Base-by-base conservation (phyloP, 2,797 vertebrate species). In the Liparis tanakae region DNA sequence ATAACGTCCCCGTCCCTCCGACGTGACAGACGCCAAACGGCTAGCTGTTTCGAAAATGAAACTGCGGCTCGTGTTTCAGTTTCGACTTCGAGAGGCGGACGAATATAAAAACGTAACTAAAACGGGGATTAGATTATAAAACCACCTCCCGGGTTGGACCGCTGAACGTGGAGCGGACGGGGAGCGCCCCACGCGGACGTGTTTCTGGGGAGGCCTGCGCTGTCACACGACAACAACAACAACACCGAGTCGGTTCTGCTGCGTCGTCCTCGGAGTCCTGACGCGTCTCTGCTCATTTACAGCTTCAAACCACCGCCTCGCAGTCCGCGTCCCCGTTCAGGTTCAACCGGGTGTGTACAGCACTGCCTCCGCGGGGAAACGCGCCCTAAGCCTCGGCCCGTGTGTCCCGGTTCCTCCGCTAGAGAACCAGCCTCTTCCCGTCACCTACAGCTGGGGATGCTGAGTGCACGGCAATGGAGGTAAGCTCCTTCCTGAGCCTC, bases 31-130 rank as follows among this genome's bases (percentile, higher is more conserved):
- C 78, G 62, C 10, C 46, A 78, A 70, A 69, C 36, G 17, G 77
- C 51, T 85, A 71, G 82, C 60, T 74, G 78, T 90, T 83, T 85
- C 63, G 83, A 91, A 91, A 93, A 88, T 58, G 91, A 94, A 92
- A 94, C 86, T 81, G 25, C 25, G 74, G 41, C n/a, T 64, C 6
- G 18, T 68, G 39, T 55, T 1, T 55, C 25, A 55, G 6, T 54
- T 13, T 14, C 74, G 59, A 74, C 30, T 71, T 66, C 41, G 1
- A 41, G 10, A 62, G 14, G 9, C 18, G 44, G 2, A 12, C 50
- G 10, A 57, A 33, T 36, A 30, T 4, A 37, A 67, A 84, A 88
- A 80, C 77, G 76, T 85, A 85, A 90, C 68, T 54, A 64, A 76
- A 1, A 44, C n/a, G 0, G 0, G 57, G 1, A 5, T 2, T 1